Base-by-base conservation (phyloP, 2,797 vertebrate species). In the Sebastolobus alascanus region DNA sequence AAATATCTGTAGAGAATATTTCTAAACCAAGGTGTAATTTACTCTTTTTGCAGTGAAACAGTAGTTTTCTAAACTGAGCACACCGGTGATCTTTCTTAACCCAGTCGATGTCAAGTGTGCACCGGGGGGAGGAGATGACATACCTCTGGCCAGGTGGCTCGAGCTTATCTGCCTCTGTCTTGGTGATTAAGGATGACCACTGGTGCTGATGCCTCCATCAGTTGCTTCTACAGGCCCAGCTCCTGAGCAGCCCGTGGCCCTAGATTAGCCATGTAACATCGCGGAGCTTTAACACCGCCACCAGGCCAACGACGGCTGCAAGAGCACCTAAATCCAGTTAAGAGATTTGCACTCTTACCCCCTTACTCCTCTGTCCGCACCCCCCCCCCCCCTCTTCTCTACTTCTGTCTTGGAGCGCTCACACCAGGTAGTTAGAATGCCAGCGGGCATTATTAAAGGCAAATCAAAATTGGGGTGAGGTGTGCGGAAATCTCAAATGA, bases 321-420 rank as follows among this genome's bases (percentile, higher is more conserved):
- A 79, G 82, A 80, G 86, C 89, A 80, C 87, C 91, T 86, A 94
- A 96, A 96, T 95, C 96, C 93, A 93, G 91, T 96, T 95, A 96
- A 94, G 84, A 94, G 96, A 96, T 96, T 96, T 96, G 81, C 80
- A 80, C 88, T 90, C 89, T 84, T 82, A 85, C 85, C 86, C 81
- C 54, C 37, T n/a, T 74, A 65, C 75, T 84, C 60, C 78, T 77
- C 80, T 63, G 69, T 82, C 77, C 35, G 79, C 86, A 83, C 79
- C 56, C 69, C 27, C 25, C 33, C 27, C n/a, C n/a, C n/a, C 29
- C 31, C n/a, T 70, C 81, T 67, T 68, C 82, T 84, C 46, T 60
- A 33, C 87, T 61, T 73, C 69, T 85, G 89, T 86, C 93, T 90
- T 9, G 55, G 46, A 84, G 90, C 81, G 12, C 69, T 77, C 83